Evolutionary conservation across 2,797 vertebrate species (phyloP), one percentile per base, ranked within the genome.

Genomic region (Chelon labrosus): DNA sequence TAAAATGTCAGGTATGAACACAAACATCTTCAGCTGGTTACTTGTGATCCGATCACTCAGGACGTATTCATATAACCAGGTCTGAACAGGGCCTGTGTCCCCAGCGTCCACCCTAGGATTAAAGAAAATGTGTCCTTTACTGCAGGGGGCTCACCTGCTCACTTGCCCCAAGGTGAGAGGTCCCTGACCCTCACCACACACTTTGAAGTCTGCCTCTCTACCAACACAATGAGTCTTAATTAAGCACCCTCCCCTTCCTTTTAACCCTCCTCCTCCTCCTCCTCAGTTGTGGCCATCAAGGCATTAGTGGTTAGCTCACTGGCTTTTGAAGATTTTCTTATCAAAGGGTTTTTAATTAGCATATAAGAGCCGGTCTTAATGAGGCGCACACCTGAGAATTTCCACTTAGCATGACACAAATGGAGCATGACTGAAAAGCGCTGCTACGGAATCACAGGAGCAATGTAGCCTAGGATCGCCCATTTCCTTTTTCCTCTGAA

Each of bases 141-240:
- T 72, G 66, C 51, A 64, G 54, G 53, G 47, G 62, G 49, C 63
- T 89, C 74, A 77, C 65, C 80, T 82, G 49, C 57, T 60, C 58
- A 27, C 60, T 27, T 82, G 79, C 67, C 85, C 82, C 54, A 20
- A 63, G 77, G 82, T 69, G 8, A 67, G 63, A 74, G 83, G 57
- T 64, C 73, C 39, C 60, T 76, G 61, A 82, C 81, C 80, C 86
- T 52, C 60, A 73, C 54, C 68, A 77, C 58, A 56, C 66, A 69
- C 91, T 92, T 93, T 92, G 83, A 91, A 86, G 85, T 81, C 53
- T 54, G 58, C 81, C 62, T 57, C 59, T 64, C 75, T 70, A 13
- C 22, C n/a, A 20, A 38, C 39, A 54, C 38, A 90, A 89, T 72
- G 67, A 79, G 19, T 77, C 73, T 65, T 87, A 83, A 87, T 86